Evolutionary conservation across 2,113 vertebrate species (phyloP), one percentile per base, ranked within the genome.

Genomic region (Galbula dea): DNA sequence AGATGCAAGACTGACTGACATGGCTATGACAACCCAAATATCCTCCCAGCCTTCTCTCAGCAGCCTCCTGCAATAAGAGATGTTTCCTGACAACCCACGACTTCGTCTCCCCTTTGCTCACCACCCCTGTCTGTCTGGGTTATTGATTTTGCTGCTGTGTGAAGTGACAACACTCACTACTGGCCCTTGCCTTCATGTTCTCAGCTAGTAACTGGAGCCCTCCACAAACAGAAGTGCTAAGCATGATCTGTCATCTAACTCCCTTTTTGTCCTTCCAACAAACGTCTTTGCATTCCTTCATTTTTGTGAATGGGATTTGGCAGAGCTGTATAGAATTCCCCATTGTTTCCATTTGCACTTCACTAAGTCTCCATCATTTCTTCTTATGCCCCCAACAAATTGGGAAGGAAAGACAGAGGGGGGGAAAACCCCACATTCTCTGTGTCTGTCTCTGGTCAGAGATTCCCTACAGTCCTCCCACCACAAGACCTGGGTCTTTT

Each of bases 231-330:
- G 59, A 94, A 96, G 77, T 30, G 83, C 90, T 92, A 84, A 93
- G 86, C 9, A 1, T 66, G 81, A 82, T 92, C 88, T 93, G 67
- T 89, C 95, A 93, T 79, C 71, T 66, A 52, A 84, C 61, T 90
- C 83, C 73, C 88, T 94, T 94, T 94, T 93, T 94, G 86, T 92
- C 81, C 77, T 87, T 93, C 92, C 92, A 94, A 82, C 88, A 95
- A 84, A 49, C 1, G 52, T 49, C 69, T 86, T 94, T 77, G 80
- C 73, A 69, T 86, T 78, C 83, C 89, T 90, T 90, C 61, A 7
- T 65, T 92, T n/a, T 84, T 89, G 66, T 95, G 83, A 95, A 90
- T 76, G 90, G 77, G 73, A 27, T 87, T 96, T 93, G 90, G 88
- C 94, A 94, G 83, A 78, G 77, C 68, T 3, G 1, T 41, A 37